Conservation (phyloP, 1,140 invertebrate species). For the Pseudachorutes palmiensis region DNA sequence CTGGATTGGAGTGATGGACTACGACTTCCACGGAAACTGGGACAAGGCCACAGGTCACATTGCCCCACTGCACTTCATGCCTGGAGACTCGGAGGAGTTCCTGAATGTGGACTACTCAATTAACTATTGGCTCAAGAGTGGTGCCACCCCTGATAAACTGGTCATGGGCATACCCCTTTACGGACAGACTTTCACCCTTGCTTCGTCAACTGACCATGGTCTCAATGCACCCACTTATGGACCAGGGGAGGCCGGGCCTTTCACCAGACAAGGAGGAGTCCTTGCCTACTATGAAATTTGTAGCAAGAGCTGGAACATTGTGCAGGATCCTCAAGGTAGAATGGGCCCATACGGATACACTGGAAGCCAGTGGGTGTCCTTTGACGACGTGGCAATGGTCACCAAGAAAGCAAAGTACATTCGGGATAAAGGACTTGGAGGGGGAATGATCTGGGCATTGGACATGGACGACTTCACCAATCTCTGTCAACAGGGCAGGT, state of each 20-base stretch:
- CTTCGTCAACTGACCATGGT: slow-evolving; percentile 52
- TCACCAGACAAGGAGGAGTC: slow-evolving; percentile 68
- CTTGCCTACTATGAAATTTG: slow-evolving; percentile 69
- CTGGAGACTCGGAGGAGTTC: slow-evolving; percentile 60
- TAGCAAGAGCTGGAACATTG: slow-evolving; percentile 55
- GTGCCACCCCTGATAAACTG: slow-evolving; percentile 62
- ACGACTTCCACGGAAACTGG: slow-evolving; percentile 82
- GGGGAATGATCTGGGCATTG: slow-evolving; percentile 68
- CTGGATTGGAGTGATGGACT: slow-evolving; percentile 78
- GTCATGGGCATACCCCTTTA: slow-evolving; percentile 69
- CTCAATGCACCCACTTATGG: slow-evolving; percentile 61
- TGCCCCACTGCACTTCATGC: slow-evolving; percentile 66
- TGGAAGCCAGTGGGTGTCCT: slow-evolving; percentile 73
- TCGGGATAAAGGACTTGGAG: slow-evolving; percentile 54
- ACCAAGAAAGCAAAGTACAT: slow-evolving; percentile 52
- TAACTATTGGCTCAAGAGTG: slow-evolving; percentile 67
- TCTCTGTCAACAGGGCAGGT: slow-evolving; percentile 62
- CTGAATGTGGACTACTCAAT: slow-evolving; percentile 76
- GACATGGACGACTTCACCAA: slow-evolving; percentile 68
- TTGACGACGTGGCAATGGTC: slow-evolving; percentile 62
- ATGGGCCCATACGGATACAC: slow-evolving; percentile 47
- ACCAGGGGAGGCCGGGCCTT: slow-evolving; percentile 67
- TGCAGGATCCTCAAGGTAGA: slow-evolving; percentile 52
- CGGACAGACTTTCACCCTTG: slow-evolving; percentile 70
- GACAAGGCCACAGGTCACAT: slow-evolving; percentile 81